Conservation (phyloP, 2,113 vertebrate species). For the Muntiacus reevesi region DNA sequence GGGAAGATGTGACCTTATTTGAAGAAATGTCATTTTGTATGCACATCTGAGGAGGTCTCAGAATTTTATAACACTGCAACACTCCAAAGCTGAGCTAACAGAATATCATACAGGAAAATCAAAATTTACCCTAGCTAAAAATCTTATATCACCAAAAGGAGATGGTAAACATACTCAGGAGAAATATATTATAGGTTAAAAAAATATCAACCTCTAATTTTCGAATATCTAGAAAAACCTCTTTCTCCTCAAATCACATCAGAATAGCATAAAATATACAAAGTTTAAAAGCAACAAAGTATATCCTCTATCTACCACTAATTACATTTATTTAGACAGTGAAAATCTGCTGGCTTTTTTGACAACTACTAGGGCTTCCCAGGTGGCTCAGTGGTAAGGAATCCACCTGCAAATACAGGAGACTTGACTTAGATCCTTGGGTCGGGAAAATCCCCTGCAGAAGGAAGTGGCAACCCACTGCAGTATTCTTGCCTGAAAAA, state of each 20-base stretch:
- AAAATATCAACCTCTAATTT: neutral
- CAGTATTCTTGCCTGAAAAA: neutral
- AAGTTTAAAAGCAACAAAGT: neutral
- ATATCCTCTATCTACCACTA: neutral
- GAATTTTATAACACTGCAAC: neutral
- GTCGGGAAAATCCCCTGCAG: neutral
- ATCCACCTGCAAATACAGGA: neutral
- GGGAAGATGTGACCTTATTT: neutral
- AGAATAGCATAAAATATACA: neutral
- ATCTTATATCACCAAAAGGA: neutral
- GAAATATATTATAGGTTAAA: neutral
- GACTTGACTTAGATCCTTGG: neutral
- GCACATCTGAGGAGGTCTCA: neutral
- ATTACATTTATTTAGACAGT: neutral
- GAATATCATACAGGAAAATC: neutral
- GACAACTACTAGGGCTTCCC: neutral
- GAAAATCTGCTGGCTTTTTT: neutral
- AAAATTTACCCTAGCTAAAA: neutral
- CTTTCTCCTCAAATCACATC: neutral
- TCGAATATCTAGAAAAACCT: neutral
- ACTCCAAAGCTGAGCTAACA: neutral
- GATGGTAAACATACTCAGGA: too few species aligned
- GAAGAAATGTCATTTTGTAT: neutral
- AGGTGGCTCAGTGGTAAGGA: neutral
- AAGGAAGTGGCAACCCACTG: neutral